A percentile compares a stretch with the other conserved stretches of the same genome.
Evolutionary conservation across 2,888 invertebrate species (phyloP).

Genomic region (Cremastobaeus sp.): DNA sequence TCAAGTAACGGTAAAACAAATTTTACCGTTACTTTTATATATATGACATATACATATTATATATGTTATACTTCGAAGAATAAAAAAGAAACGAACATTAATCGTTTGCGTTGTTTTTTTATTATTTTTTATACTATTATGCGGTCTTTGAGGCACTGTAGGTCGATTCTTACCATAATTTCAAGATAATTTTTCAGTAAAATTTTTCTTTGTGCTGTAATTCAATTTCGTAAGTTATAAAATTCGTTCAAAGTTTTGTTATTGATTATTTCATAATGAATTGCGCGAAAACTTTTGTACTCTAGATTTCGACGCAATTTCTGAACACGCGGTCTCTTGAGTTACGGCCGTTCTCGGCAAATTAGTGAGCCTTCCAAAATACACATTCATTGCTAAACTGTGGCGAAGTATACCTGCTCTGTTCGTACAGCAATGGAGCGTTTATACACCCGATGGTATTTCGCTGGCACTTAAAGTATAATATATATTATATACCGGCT

Average conservation of each 20-base stretch:
- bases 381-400: conserved; percentile 47
- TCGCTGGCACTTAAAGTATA: conserved; percentile 56
- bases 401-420: conserved; percentile 28
- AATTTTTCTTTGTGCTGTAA: too few species aligned
- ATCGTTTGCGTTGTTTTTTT: too few species aligned
- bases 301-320: conserved; percentile 27
- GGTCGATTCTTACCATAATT: too few species aligned
- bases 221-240: conserved; percentile 14
- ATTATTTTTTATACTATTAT: too few species aligned
- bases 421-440: conserved; percentile 45
- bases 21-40: too few species aligned
- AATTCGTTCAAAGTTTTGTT: conserved; percentile 6
- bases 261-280: conserved; percentile 33
- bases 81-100: too few species aligned
- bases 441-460: conserved; percentile 64
- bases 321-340: conserved; percentile 32
- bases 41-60: too few species aligned
- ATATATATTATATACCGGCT: conserved; percentile 59
- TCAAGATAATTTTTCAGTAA: too few species aligned
- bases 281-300: conserved; percentile 21
- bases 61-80: too few species aligned
- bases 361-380: conserved; percentile 49
- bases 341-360: conserved; percentile 39
- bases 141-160: too few species aligned
- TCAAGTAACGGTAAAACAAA: too few species aligned